Evolutionary conservation across 1,140 invertebrate genomes (phyloP), one percentile per base, ranked within the genome.

Genomic region (Micrasema longulum): DNA sequence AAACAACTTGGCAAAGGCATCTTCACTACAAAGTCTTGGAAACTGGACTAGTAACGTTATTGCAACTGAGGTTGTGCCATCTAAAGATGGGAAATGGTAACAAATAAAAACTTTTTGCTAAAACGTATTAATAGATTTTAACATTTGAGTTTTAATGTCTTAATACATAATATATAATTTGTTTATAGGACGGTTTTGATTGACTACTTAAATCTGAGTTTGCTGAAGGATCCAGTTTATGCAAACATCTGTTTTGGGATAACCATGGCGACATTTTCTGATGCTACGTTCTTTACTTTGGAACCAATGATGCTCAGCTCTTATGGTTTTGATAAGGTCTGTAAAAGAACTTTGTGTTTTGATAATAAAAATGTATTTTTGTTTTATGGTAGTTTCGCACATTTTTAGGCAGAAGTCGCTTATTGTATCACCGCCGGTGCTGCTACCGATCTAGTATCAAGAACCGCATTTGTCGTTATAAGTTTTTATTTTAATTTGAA

Each of bases 41-140:
- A 83, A 83, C 60, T 83, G 81, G 81, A 80, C 81, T 0, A 79
- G 81, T 0, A 69, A 79, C 26, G 76, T 80, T 47, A 74, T 82
- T 9, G 80, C 81, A 16, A 78, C 69, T 22, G 81, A 82, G 71
- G 79, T 76, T 18, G n/a, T 72, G 35, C 48, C 38, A 7, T 53
- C 11, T 1, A 70, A 72, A 62, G 23, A 45, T 50, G 67, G 67
- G 55, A 55, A 22, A 65, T 72, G 66, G 74, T 75, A 41, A 23
- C 38, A 23, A 43, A 23, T 26, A 9, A 53, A 53, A 22, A 22
- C n/a, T n/a, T n/a, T n/a, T n/a, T n/a, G n/a, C n/a, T n/a, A n/a
- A n/a, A n/a, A n/a, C n/a, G n/a, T n/a, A n/a, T n/a, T n/a, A n/a
- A n/a, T n/a, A n/a, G n/a, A n/a, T n/a, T n/a, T n/a, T n/a, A n/a